Evolutionary conservation across 2,888 invertebrate genomes (phyloP), one percentile per base, ranked within the genome.

Genomic region (Helleia helle): DNA sequence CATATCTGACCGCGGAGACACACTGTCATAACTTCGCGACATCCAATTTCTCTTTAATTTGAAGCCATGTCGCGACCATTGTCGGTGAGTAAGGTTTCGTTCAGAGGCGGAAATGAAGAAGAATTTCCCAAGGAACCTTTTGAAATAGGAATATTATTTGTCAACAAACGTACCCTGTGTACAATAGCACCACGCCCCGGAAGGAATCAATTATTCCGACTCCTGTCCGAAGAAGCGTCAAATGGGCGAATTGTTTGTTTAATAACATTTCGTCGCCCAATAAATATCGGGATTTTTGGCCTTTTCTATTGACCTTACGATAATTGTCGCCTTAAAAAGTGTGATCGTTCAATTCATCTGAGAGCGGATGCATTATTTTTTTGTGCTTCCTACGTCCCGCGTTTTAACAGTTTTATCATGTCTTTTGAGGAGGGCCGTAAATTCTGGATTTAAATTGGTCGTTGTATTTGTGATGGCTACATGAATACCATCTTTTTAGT

Each of bases 241-340:
- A 79, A 77, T 81, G 73, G 81, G 81, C 80, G 79, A 81, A 77
- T 75, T 81, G 83, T 84, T 84, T 84, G 83, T 84, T 81, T 83
- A 83, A 81, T 79, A 84, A 84, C 80, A 81, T 81, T 76, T 69
- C 66, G 67, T 57, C 56, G 67, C 67, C 70, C 65, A 64, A 72
- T 71, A 71, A 77, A 77, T 70, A 75, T 77, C 72, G 64, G 55
- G 55, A 67, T 22, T 22, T 22, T 76, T 76, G 76, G 76, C 76
- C 77, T 71, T 71, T 40, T 26, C 15, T 30, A 40, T 25, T 24
- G 18, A n/a, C 24, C 14, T 29, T 22, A 22, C 9, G 31, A 36
- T 27, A 36, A 41, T 36, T 27, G 36, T 41, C 36, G 36, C 36
- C 26, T 34, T 18, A 40, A 40, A 36, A 27, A 34, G 17, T 17